These are phyloP conservation scores for Dascillus cervinus DNA, from an alignment of 2,888 invertebrate species.

Conservation along the genomic window DNA sequence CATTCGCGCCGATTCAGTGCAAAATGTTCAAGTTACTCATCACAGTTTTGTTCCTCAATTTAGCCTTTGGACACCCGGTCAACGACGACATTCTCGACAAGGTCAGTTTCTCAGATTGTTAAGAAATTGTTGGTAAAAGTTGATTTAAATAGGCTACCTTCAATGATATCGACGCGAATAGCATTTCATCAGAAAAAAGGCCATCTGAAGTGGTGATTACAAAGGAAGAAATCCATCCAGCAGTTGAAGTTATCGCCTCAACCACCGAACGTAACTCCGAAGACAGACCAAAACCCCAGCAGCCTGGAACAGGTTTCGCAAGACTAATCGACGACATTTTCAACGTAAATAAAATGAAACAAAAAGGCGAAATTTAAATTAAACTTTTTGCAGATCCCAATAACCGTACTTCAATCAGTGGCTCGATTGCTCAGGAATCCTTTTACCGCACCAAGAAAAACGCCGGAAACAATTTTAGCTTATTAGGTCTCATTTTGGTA, in stretches of 20 bases:
- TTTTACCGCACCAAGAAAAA: slow-evolving; percentile 28
- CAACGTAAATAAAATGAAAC: too few species aligned
- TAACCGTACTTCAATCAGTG: slow-evolving; percentile 36
- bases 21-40: too few species aligned
- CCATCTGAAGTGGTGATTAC: too few species aligned
- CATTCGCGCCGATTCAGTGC: too few species aligned
- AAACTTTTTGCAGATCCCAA: slow-evolving; percentile 34
- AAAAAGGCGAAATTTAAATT: neutral
- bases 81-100: slow-evolving; percentile 30
- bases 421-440: slow-evolving; percentile 36
- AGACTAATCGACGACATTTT: slow-evolving; percentile 38
- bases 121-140: too few species aligned
- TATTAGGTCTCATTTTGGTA: too few species aligned
- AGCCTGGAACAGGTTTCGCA: slow-evolving; percentile 33
- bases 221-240: neutral
- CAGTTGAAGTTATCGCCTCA: too few species aligned
- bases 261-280: too few species aligned
- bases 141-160: slow-evolving; percentile 7
- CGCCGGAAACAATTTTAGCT: slow-evolving; percentile 24
- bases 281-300: neutral
- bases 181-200: slow-evolving; percentile 1
- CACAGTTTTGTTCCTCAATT: too few species aligned
- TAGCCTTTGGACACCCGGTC: too few species aligned
- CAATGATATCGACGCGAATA: neutral
- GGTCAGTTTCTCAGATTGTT: too few species aligned